A percentile compares a stretch with the other conserved stretches of the same genome.
Evolutionary conservation across 2,888 invertebrate species (phyloP).

Genomic region (Azorinus chamasolen): DNA sequence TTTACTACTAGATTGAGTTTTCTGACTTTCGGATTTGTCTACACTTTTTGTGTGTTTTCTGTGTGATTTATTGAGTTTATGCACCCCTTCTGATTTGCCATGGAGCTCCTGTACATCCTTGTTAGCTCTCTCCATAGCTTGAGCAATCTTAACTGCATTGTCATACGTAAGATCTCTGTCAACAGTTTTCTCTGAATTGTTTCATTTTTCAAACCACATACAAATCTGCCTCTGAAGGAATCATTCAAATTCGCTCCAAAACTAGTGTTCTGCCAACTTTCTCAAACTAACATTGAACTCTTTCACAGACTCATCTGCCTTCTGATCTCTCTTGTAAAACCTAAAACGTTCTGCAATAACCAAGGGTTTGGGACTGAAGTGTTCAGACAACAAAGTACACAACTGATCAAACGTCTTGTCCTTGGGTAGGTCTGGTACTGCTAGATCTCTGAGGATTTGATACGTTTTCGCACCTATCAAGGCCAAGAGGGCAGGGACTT

Average conservation of each 20-base stretch:
- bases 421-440: conserved; percentile 46
- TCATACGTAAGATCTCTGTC: conserved; percentile 43
- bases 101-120: conserved; percentile 44
- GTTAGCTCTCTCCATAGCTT: conserved; percentile 44
- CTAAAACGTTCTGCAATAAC: conserved; percentile 54
- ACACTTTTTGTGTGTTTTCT: neutral
- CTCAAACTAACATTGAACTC: conserved; percentile 47
- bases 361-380: conserved; percentile 54
- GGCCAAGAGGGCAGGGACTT: conserved; percentile 49
- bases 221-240: conserved; percentile 55
- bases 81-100: neutral
- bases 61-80: neutral
- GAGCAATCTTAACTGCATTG: conserved; percentile 37
- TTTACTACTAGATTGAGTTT: neutral
- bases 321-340: conserved; percentile 58
- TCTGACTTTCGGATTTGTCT: neutral
- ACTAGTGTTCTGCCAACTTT: conserved; percentile 50
- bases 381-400: conserved; percentile 28
- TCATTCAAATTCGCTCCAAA: conserved; percentile 54
- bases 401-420: conserved; percentile 42
- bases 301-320: conserved; percentile 37
- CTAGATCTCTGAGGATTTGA: conserved; percentile 26
- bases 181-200: conserved; percentile 50
- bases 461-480: conserved; percentile 57
- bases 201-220: conserved; percentile 51